phyloP scores from a whole-genome alignment of 2,888 invertebrate genomes.

The Thymelicus lineola region DNA sequence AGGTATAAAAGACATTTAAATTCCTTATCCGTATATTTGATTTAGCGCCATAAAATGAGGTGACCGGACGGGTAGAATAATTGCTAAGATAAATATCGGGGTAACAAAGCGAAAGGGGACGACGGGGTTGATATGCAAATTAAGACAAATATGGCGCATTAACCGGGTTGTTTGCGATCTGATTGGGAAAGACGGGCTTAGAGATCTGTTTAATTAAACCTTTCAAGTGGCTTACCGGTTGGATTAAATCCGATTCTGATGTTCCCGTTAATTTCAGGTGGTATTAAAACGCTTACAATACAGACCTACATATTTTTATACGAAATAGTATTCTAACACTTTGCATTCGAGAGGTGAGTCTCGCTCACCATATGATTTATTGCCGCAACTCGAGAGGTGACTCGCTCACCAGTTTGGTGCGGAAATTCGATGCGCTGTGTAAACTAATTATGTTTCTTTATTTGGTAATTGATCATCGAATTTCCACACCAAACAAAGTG shows the following conservation, averaged over 20 bases:
- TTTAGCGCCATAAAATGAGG: constrained; percentile 16
- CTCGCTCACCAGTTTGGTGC: too few relatives aligned
- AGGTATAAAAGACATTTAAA: not conserved
- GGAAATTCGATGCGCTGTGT: too few relatives aligned
- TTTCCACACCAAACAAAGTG: too few relatives aligned
- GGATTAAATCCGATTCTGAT: not conserved
- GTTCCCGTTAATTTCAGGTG: not conserved
- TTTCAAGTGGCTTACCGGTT: not conserved
- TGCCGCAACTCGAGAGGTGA: too few relatives aligned
- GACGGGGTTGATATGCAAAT: constrained; percentile 18
- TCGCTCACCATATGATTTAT: too few relatives aligned
- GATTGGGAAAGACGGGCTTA: not conserved
- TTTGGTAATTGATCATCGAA: too few relatives aligned
- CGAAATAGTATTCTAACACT: too few relatives aligned
- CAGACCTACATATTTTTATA: too few relatives aligned
- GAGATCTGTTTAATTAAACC: constrained; percentile 10
- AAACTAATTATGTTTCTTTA: too few relatives aligned
- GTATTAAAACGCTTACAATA: not conserved
- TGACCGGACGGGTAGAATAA: constrained; percentile 16
- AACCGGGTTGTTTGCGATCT: constrained; percentile 13
- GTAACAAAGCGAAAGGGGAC: constrained; percentile 18
- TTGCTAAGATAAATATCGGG: constrained; percentile 29
- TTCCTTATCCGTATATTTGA: constrained; percentile 7
- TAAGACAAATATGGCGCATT: constrained; percentile 24
- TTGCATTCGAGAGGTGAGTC: too few relatives aligned